Evolutionary conservation across 2,888 invertebrate species (phyloP).

Genomic region (Drosophila multiciliata): DNA sequence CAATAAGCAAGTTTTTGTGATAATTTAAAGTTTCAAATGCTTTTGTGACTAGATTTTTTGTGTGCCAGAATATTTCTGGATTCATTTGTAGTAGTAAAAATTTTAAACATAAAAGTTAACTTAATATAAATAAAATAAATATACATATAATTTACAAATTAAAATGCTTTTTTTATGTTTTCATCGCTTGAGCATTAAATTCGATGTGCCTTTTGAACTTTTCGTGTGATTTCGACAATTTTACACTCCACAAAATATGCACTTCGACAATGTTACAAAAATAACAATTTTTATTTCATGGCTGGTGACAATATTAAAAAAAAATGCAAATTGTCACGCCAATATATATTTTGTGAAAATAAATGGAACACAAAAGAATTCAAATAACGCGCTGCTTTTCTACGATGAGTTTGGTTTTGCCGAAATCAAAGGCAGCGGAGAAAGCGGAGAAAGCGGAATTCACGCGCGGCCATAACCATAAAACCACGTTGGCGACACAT

Average conservation of each 20-base stretch:
- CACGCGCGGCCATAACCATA: slow-evolving; percentile 73
- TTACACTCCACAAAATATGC: slow-evolving; percentile 6
- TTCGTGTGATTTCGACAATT: not conserved
- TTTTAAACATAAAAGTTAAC: not conserved
- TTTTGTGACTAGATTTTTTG: slow-evolving; percentile 20
- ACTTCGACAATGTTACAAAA: not conserved
- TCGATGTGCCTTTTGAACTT: not conserved
- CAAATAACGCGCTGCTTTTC: slow-evolving; percentile 57
- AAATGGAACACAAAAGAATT: slow-evolving; percentile 46
- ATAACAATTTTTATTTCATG: slow-evolving; percentile 44
- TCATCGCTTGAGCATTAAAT: not conserved
- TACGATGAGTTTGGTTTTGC: slow-evolving; percentile 37
- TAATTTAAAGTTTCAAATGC: slow-evolving; percentile 45
- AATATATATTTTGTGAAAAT: slow-evolving; percentile 45
- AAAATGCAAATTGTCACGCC: slow-evolving; percentile 63
- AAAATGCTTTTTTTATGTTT: not conserved
- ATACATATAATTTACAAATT: too few species aligned
- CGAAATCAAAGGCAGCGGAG: slow-evolving; percentile 68
- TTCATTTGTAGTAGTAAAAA: slow-evolving; percentile 3
- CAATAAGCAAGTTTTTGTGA: slow-evolving; percentile 25
- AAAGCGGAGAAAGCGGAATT: slow-evolving; percentile 27
- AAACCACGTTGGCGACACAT: slow-evolving; percentile 77
- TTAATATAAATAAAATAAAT: not conserved
- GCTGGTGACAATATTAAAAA: slow-evolving; percentile 45
- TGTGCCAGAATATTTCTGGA: slow-evolving; percentile 20